A percentile compares a stretch with the other conserved stretches of the same genome.
Evolutionary conservation across 2,113 vertebrate species (phyloP).

Genomic region (Chloropsis hardwickii): DNA sequence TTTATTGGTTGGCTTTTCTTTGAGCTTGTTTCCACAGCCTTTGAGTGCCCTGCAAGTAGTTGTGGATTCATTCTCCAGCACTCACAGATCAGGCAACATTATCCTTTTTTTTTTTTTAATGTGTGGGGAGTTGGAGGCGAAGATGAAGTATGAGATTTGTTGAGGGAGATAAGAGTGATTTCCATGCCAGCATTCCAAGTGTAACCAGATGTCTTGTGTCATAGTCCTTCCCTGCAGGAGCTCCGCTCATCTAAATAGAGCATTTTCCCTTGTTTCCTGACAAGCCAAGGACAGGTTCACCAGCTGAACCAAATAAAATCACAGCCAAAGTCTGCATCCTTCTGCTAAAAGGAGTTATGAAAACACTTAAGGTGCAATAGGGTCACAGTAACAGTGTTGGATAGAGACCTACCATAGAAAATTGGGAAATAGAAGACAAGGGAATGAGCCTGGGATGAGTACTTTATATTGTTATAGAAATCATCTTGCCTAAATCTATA

Average conservation of each 20-base stretch:
- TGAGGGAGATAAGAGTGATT: neutral
- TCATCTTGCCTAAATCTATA: neutral
- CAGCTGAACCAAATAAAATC: neutral
- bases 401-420: neutral
- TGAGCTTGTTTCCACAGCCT: neutral
- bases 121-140: neutral
- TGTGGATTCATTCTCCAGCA: neutral
- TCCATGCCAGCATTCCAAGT: neutral
- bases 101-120: neutral
- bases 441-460: neutral
- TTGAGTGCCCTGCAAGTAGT: neutral
- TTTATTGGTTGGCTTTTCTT: neutral
- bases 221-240: neutral
- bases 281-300: constrained; percentile 9
- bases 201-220: constrained; percentile 24
- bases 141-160: neutral
- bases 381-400: neutral
- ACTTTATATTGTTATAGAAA: neutral
- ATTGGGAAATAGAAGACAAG: neutral
- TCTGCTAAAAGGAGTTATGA: neutral
- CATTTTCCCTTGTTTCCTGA: neutral
- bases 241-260: neutral
- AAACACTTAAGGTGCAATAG: neutral
- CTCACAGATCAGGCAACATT: neutral
- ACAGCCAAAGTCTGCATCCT: neutral